phyloP scores from a whole-genome alignment of 2,888 invertebrate species.

The Drosophila mayaguana region DNA sequence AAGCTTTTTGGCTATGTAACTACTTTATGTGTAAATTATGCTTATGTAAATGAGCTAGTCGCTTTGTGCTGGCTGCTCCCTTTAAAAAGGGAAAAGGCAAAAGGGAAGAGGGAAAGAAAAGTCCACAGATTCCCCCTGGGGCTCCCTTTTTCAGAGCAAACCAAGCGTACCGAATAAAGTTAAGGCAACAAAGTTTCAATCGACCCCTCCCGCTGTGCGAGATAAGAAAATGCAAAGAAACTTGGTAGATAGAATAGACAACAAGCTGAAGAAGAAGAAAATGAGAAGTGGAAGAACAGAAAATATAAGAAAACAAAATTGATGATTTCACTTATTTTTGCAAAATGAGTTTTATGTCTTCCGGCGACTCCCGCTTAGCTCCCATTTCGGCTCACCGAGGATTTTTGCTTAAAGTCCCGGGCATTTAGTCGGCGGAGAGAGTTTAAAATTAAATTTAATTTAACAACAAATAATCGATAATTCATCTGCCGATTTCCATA shows the following conservation, averaged over 20 bases:
- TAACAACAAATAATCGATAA: background rate
- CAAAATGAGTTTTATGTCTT: conserved; percentile 66
- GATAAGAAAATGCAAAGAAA: conserved; percentile 54
- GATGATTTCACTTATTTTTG: conserved; percentile 78
- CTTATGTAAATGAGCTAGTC: conserved; percentile 78
- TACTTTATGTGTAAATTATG: conserved; percentile 82
- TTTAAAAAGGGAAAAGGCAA: conserved; percentile 42
- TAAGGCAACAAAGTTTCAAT: conserved; percentile 66
- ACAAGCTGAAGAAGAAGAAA: conserved; percentile 2
- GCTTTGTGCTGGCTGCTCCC: conserved; percentile 42
- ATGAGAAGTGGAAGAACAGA: background rate
- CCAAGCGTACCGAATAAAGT: conserved; percentile 35
- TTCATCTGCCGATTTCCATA: conserved; percentile 29
- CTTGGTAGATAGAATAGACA: conserved; percentile 30
- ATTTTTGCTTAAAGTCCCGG: conserved; percentile 12
- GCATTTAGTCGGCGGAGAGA: background rate
- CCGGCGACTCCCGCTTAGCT: background rate
- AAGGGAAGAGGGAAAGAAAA: conserved; percentile 6
- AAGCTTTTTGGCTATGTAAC: conserved; percentile 63
- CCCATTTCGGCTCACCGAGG: conserved; percentile 16
- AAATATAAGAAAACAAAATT: conserved; percentile 55
- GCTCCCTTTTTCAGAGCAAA: conserved; percentile 12
- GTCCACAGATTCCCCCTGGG: conserved; percentile 35
- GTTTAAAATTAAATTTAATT: conserved; percentile 10
- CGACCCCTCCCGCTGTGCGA: conserved; percentile 49